Evolutionary conservation across 2,113 vertebrate species (phyloP).

Genomic region (Marmota monax): DNA sequence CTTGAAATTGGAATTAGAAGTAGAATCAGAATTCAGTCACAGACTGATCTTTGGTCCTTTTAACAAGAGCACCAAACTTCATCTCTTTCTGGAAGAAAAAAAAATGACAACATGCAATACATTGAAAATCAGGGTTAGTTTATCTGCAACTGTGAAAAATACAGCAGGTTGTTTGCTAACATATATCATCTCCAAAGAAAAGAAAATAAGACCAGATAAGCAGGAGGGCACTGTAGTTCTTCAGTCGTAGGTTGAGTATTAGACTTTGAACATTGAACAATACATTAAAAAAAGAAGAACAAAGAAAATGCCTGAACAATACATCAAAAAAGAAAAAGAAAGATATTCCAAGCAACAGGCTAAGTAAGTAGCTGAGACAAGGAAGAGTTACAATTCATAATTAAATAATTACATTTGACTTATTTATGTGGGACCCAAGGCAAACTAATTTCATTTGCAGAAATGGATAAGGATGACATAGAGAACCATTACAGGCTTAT

Average conservation of each 20-base stretch:
- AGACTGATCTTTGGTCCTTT: slow-evolving; percentile 38
- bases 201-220: slow-evolving; percentile 60
- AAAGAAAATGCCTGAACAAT: not conserved
- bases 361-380: not conserved
- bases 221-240: not conserved
- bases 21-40: slow-evolving; percentile 42
- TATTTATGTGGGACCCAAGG: slow-evolving; percentile 44
- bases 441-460: slow-evolving; percentile 59
- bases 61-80: slow-evolving; percentile 32
- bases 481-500: not conserved
- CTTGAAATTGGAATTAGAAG: slow-evolving; percentile 47
- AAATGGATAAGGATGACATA: slow-evolving; percentile 21
- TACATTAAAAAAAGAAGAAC: not conserved
- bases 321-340: not conserved
- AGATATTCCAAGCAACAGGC: not conserved
- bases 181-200: slow-evolving; percentile 46
- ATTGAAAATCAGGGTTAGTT: slow-evolving; percentile 48
- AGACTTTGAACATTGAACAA: slow-evolving; percentile 40
- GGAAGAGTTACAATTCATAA: slow-evolving; percentile 29
- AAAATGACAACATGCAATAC: slow-evolving; percentile 14
- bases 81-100: slow-evolving; percentile 37
- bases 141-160: slow-evolving; percentile 58
- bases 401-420: slow-evolving; percentile 24
- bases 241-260: not conserved
- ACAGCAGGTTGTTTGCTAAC: not conserved